Base-by-base conservation (phyloP, 2,113 vertebrate species). In the Myotis davidii region DNA sequence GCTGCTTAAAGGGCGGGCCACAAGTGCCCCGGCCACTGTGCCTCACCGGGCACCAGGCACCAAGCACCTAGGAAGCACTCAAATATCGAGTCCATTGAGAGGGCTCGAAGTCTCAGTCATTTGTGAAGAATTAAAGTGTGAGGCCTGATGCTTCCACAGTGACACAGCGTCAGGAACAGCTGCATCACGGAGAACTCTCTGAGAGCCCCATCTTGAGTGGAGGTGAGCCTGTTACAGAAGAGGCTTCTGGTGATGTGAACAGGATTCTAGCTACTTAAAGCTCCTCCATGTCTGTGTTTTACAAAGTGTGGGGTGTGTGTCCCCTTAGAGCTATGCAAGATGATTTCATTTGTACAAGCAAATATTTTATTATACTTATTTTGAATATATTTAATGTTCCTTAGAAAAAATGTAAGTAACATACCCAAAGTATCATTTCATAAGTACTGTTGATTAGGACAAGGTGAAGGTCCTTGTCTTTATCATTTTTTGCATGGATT, bases 331-430 rank as follows among this genome's bases (percentile, higher is more conserved):
- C 4, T 88, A 11, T 32, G n/a, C 61, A 82, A 72, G 29, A 91
- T 27, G 7, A 91, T 32, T 96, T 95, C n/a, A 89, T 59, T 10
- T 67, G 14, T 61, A 82, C 0, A 95, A 37, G 3, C 50, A 42
- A 82, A 39, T 34, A 59, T 67, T 85, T 89, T 67, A 69, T 89
- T 64, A 45, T 45, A 88, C 52, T 91, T 82, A 85, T 23, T 83
- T n/a, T 86, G 39, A 93, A 94, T 82, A n/a, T 48, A 81, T n/a
- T 87, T 76, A 32, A 45, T 39, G 25, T 76, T 85, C 65, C 78
- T 50, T 83, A 25, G 7, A 3, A 91, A 88, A 90, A 78, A 56
- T 70, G 21, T 73, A 95, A 85, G 56, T n/a, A 91, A 73, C 91
- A 76, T 6, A 88, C 45, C 39, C 48, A 96, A 91, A 82, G 70